phyloP scores from a whole-genome alignment of 2,888 invertebrate genomes.

The Tetrapedia diversipes region DNA sequence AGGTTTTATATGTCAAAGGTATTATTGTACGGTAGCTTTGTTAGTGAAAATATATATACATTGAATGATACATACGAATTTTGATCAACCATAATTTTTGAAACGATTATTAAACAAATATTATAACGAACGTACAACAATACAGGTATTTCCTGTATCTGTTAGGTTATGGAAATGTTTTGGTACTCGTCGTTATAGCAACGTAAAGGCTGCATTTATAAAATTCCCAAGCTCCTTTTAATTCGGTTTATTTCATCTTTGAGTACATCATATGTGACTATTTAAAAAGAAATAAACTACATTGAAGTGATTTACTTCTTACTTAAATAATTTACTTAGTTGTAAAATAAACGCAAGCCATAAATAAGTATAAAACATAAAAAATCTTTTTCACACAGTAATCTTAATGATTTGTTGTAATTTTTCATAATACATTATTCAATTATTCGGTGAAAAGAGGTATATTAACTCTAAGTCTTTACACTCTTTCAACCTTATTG shows the following conservation, averaged over 20 bases:
- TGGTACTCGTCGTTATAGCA: conserved; percentile 58
- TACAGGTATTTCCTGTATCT: conserved; percentile 9
- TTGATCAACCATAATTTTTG: conserved; percentile 46
- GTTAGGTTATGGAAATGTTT: conserved; percentile 64
- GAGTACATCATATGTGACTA: no score
- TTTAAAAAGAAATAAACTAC: no score
- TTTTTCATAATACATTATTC: conserved; percentile 37
- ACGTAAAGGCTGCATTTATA: conserved; percentile 13
- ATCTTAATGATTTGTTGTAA: conserved; percentile 56
- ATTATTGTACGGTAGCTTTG: neutral
- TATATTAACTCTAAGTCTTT: conserved; percentile 48
- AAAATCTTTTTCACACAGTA: conserved; percentile 22
- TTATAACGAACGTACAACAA: neutral
- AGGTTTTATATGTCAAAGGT: neutral
- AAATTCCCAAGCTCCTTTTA: neutral
- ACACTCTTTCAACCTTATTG: conserved; percentile 1
- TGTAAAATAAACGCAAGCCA: neutral
- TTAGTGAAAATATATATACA: neutral
- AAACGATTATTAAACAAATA: conserved; percentile 1
- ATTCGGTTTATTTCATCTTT: neutral
- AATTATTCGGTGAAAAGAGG: conserved; percentile 61
- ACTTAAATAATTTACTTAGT: neutral
- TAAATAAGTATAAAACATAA: conserved; percentile 29
- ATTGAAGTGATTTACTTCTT: neutral
- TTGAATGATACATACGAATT: conserved; percentile 49